These are phyloP conservation scores for Patella depressa DNA, from an alignment of 2,888 invertebrate species.

Conservation along the genomic window DNA sequence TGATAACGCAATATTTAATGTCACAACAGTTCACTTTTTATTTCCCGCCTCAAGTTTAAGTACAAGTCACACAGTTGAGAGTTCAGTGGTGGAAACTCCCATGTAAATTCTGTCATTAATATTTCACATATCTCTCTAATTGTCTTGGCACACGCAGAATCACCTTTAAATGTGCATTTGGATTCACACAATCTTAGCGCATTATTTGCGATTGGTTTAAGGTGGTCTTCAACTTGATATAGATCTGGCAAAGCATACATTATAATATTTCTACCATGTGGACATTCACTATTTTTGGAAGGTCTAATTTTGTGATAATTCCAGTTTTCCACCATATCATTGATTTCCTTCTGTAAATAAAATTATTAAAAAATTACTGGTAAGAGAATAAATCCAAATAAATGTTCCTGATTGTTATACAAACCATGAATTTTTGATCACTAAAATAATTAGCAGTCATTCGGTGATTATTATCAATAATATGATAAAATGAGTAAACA, in stretches of 20 bases:
- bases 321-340: background rate
- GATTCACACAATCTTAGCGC: background rate
- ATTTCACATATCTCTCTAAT: background rate
- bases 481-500: too few species aligned
- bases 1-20: too few species aligned
- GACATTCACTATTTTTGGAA: background rate
- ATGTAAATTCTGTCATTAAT: background rate
- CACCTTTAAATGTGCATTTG: background rate
- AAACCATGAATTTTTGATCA: too few species aligned
- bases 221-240: background rate
- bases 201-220: background rate
- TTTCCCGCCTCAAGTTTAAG: background rate
- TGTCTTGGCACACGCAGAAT: background rate
- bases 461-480: too few species aligned
- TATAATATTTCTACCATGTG: background rate
- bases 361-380: too few species aligned
- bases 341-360: slow-evolving; percentile 4
- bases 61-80: slow-evolving; percentile 1
- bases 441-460: too few species aligned
- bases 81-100: background rate
- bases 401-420: too few species aligned
- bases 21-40: background rate
- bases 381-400: too few species aligned
- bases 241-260: background rate
- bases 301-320: background rate